Conservation (phyloP, 2,888 invertebrate species). For the Elysia crispata region DNA sequence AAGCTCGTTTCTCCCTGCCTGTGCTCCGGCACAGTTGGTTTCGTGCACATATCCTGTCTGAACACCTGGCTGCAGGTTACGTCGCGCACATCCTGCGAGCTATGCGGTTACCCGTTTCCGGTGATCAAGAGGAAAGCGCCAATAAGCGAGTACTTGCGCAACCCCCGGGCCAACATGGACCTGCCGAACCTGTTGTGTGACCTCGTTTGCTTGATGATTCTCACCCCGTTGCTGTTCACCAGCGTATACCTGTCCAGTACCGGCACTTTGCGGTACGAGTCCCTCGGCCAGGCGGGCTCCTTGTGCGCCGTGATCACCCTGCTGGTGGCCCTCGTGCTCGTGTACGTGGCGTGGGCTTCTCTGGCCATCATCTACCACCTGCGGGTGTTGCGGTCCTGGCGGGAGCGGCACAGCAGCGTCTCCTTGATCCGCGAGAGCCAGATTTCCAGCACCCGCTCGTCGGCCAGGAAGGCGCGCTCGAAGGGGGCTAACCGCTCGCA, state of each 20-base stretch:
- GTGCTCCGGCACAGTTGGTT: slow-evolving; percentile 84
- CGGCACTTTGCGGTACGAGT: slow-evolving; percentile 74
- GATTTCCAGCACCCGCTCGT: not conserved
- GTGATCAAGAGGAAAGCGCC: slow-evolving; percentile 81
- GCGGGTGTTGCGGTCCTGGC: slow-evolving; percentile 29
- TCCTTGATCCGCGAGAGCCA: not conserved
- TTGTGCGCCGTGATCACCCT: slow-evolving; percentile 66
- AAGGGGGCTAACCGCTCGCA: not conserved
- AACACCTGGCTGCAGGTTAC: slow-evolving; percentile 85
- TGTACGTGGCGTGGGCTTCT: slow-evolving; percentile 67
- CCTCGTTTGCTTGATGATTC: slow-evolving; percentile 80
- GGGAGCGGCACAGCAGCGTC: not conserved
- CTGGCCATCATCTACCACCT: slow-evolving; percentile 34
- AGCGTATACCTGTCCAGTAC: slow-evolving; percentile 79
- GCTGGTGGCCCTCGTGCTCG: slow-evolving; percentile 61
- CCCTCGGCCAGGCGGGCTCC: slow-evolving; percentile 57
- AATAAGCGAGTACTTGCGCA: slow-evolving; percentile 80
- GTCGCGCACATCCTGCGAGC: slow-evolving; percentile 86
- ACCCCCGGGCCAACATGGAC: slow-evolving; percentile 77
- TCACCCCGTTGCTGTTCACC: slow-evolving; percentile 81
- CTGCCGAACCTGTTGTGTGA: slow-evolving; percentile 80
- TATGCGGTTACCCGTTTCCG: slow-evolving; percentile 85
- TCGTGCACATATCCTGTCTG: slow-evolving; percentile 85
- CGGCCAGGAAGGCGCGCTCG: not conserved
- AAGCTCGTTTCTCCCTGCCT: slow-evolving; percentile 81